phyloP scores from a whole-genome alignment of 1,140 invertebrate species.

The Chymomyza costata region DNA sequence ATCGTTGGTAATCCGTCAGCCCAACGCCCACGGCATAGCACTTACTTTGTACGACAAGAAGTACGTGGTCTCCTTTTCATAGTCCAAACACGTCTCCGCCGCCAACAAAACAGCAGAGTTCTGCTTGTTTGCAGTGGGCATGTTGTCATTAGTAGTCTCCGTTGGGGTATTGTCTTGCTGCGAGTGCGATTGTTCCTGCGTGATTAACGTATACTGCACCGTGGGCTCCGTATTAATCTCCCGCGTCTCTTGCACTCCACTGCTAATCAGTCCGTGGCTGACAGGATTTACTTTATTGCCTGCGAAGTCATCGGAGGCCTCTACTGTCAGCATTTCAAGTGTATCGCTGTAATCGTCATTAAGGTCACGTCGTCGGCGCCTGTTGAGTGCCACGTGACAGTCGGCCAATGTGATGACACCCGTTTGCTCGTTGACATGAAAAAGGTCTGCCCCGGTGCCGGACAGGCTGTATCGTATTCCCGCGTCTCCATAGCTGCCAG shows the following conservation, averaged over 20 bases:
- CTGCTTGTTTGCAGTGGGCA: constrained; percentile 35
- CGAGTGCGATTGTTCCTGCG: constrained; percentile 37
- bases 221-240: constrained; percentile 65
- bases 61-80: constrained; percentile 88
- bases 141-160: constrained; percentile 53
- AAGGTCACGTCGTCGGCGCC: constrained; percentile 59
- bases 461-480: constrained; percentile 90
- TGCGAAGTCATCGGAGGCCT: constrained; percentile 1
- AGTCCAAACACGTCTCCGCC: constrained; percentile 84
- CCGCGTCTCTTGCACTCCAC: constrained; percentile 28
- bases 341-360: constrained; percentile 30
- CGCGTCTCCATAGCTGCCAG: constrained; percentile 81
- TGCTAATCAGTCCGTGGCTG: constrained; percentile 4
- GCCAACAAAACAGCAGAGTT: constrained; percentile 17
- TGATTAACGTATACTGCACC: constrained; percentile 66
- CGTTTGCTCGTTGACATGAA: constrained; percentile 86
- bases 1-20: too few species aligned
- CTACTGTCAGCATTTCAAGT: constrained; percentile 51
- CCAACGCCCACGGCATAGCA: constrained; percentile 15
- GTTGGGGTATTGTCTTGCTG: constrained; percentile 11
- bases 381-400: constrained; percentile 77
- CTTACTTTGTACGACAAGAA: constrained; percentile 89
- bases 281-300: background rate
- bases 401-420: constrained; percentile 88
- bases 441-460: constrained; percentile 90